Evolutionary conservation across 2,113 vertebrate genomes (phyloP).

Genomic region (Nyctereutes procyonoides): DNA sequence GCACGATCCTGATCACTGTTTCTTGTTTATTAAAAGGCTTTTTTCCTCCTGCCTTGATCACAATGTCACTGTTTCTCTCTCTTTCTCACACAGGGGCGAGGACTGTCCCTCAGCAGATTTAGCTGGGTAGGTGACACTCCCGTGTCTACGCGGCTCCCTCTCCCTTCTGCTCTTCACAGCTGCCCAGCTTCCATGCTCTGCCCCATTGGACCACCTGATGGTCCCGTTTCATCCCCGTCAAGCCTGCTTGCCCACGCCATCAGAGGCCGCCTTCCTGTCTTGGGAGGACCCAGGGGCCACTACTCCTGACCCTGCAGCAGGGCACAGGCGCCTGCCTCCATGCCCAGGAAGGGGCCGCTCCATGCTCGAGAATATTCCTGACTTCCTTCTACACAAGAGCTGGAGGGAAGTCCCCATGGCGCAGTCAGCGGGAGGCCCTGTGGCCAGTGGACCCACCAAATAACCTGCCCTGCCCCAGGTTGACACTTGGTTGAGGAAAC

Average conservation of each 20-base stretch:
- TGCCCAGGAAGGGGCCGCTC: neutral
- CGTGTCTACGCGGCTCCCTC: constrained; percentile 52
- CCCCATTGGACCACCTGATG: constrained; percentile 55
- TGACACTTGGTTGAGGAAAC: neutral
- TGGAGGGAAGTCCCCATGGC: neutral
- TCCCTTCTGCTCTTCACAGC: constrained; percentile 55
- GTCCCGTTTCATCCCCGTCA: constrained; percentile 8
- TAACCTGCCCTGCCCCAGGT: neutral
- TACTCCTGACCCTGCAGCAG: fast-evolving
- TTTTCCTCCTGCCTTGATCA: constrained; percentile 29
- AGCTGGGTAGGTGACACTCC: constrained; percentile 95
- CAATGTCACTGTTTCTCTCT: constrained; percentile 88
- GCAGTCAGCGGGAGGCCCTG: neutral
- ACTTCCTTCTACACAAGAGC: neutral
- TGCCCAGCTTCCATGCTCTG: constrained; percentile 28
- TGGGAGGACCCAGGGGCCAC: neutral
- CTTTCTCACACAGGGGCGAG: constrained; percentile 93
- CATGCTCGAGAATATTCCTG: neutral
- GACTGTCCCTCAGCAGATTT: constrained; percentile 94
- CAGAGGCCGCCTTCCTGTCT: constrained; percentile 57
- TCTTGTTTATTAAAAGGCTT: neutral
- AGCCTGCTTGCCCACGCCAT: constrained; percentile 36
- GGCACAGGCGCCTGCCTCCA: constrained; percentile 48
- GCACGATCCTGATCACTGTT: neutral
- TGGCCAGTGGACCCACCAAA: fast-evolving